Percentiles rank a stretch among this genome's conserved stretches.
Conservation (phyloP, 2,888 invertebrate species). For the Stenodema calcarata region DNA sequence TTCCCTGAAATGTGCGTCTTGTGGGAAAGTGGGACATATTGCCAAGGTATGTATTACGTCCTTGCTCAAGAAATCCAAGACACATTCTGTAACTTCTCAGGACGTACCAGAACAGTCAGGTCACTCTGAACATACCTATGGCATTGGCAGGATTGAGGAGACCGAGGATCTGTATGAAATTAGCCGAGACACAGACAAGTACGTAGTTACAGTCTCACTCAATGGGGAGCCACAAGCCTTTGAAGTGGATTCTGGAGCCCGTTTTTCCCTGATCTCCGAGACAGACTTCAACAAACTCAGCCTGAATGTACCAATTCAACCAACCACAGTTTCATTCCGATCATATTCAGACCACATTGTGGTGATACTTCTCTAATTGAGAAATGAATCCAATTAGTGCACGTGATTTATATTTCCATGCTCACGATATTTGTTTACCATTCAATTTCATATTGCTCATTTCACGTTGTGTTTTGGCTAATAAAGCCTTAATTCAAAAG, state of each 20-base stretch:
- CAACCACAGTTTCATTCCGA: slow-evolving; percentile 28
- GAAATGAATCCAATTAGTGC: too few species aligned
- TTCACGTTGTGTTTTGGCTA: too few species aligned
- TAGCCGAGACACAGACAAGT: slow-evolving; percentile 24
- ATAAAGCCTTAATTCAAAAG: too few species aligned
- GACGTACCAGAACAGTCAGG: not conserved
- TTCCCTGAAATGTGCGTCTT: slow-evolving; percentile 13
- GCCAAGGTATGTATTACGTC: slow-evolving; percentile 42
- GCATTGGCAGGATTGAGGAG: slow-evolving; percentile 7
- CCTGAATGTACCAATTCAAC: slow-evolving; percentile 34
- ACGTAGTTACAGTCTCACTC: slow-evolving; percentile 37
- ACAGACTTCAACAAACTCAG: slow-evolving; percentile 32
- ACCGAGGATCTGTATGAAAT: slow-evolving; percentile 20
- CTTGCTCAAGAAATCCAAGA: slow-evolving; percentile 31
- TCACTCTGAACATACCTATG: slow-evolving; percentile 1
- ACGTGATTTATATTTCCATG: too few species aligned
- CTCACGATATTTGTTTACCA: too few species aligned
- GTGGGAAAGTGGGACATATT: slow-evolving; percentile 38
- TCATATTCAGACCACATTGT: slow-evolving; percentile 15
- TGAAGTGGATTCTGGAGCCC: slow-evolving; percentile 40
- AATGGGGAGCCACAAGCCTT: slow-evolving; percentile 37
- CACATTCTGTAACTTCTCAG: slow-evolving; percentile 19
- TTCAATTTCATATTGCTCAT: too few species aligned
- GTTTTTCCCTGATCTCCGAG: slow-evolving; percentile 37
- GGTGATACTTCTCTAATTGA: too few species aligned